Evolutionary conservation across 2,113 vertebrate genomes (phyloP), one percentile per base, ranked within the genome.

Genomic region (Rhabdornis inornatus): DNA sequence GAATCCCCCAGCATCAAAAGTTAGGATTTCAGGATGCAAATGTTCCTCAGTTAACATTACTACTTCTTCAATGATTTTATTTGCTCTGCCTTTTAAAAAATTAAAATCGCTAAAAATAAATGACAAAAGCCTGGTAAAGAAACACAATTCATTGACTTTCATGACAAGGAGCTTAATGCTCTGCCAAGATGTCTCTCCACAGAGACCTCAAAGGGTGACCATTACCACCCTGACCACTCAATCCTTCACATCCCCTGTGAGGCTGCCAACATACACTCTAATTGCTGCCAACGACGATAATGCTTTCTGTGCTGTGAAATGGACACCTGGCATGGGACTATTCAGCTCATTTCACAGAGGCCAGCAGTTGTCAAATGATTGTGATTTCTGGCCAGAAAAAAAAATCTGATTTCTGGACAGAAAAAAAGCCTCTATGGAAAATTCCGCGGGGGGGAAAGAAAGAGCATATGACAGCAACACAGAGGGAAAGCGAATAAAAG

Each of bases 241-340:
- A 35, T 84, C 92, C 82, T 76, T 83, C 79, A 13, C 37, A 52
- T 53, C 33, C 72, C 83, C 94, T 42, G 33, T 0, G 1, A 89
- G 45, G 56, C 84, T 90, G 85, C 72, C 7, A 14, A 57, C 68
- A 63, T 68, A 64, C 55, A 39, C 2, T 3, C 80, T 82, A 83
- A 92, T 68, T 96, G 83, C 63, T 94, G 85, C 91, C 91, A 93
- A 42, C 0, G 2, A 68, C 0, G 0, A 77, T 37, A 77, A 81
- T 55, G 5, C 33, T 65, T 90, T 83, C 83, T 77, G 50, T 53
- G 87, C 28, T 85, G 84, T 66, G 63, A 93, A 96, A 96, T 25
- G 55, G 70, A 89, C 65, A 93, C 72, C 83, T 95, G 96, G 89
- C 94, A 83, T 15, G 16, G 49, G 53, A 68, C 64, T 84, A 47